Percentiles rank a stretch among this genome's conserved stretches.
Evolutionary conservation across 2,113 vertebrate genomes (phyloP).

Genomic region (Tupaia chinensis): DNA sequence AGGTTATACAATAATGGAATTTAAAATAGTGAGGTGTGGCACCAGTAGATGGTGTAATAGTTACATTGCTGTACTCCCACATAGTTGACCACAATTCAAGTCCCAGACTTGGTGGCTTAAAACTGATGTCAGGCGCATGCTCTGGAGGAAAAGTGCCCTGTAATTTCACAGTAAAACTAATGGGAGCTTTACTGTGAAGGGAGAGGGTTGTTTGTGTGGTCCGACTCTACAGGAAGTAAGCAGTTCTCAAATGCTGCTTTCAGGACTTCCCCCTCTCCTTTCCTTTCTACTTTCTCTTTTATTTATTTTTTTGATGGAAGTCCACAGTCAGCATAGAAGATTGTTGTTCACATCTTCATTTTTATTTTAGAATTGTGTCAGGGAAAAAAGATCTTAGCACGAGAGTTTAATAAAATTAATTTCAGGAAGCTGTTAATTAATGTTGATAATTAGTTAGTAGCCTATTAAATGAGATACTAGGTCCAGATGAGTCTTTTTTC

Average conservation of each 20-base stretch:
- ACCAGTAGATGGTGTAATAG: no score
- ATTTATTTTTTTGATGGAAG: not conserved
- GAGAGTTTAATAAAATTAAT: conserved; percentile 74
- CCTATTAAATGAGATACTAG: conserved; percentile 61
- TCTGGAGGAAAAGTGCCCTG: not conserved
- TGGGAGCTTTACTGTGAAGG: conserved; percentile 14
- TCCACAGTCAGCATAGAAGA: not conserved
- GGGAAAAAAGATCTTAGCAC: conserved; percentile 25
- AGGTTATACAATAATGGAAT: not conserved
- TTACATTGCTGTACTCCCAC: no score
- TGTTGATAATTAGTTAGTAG: conserved; percentile 78
- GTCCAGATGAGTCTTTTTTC: conserved; percentile 77
- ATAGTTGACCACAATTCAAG: no score
- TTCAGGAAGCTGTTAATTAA: conserved; percentile 34
- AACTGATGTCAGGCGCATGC: not conserved
- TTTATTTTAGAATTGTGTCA: conserved; percentile 4
- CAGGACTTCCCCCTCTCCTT: not conserved
- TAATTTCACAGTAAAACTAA: conserved; percentile 30
- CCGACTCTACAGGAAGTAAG: not conserved
- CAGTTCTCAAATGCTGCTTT: not conserved
- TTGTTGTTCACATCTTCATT: not conserved
- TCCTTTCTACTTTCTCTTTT: not conserved
- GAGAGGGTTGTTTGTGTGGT: not conserved
- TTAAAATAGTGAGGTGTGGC: not conserved
- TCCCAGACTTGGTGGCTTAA: no score